Evolutionary conservation across 2,888 invertebrate species (phyloP), one percentile per base, ranked within the genome.

Genomic region (Mimas tiliae): DNA sequence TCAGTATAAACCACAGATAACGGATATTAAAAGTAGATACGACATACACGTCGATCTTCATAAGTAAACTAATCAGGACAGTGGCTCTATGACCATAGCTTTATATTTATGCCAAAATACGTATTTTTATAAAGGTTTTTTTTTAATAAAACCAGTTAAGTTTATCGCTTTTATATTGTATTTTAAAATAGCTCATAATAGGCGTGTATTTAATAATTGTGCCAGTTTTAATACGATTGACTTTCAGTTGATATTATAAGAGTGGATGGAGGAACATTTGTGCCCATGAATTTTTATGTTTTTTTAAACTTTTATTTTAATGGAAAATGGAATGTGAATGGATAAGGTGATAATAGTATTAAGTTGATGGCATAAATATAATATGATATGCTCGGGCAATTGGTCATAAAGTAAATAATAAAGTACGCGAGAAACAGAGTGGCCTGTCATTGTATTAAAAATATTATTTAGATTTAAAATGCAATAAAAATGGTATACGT

Each of bases 171-270:
- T 58, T 55, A 16, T 55, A 19, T 19, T 12, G 16, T 58, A 42
- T 58, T 42, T 11, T 34, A 3, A 58, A 58, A 42, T 58, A 58
- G 42, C 58, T 58, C 53, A 53, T 19, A 42, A 12, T 55, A 16
- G 34, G 27, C 27, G 27, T 27, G 34, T 38, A 55, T 58, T 58
- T 58, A 58, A 42, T 58, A 58, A 58, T 58, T 19, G 58, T 58
- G 58, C 42, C 58, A 58, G 58, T 58, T 53, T 53, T 58, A 42
- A 42, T 19, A 50, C 12, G 19, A 55, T 12, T 58, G 16, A 38
- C 50, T 19, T 50, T 19, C 50, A 9, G 19, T 38, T 58, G 55
- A 34, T 55, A 38, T 42, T 42, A 58, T 52, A 38, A 2, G 50
- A 12, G 58, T 34, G 55, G 34, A 34, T 38, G 27, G 33, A 53